phyloP scores from a whole-genome alignment of 2,113 vertebrate genomes.

The Desmodus rotundus region DNA sequence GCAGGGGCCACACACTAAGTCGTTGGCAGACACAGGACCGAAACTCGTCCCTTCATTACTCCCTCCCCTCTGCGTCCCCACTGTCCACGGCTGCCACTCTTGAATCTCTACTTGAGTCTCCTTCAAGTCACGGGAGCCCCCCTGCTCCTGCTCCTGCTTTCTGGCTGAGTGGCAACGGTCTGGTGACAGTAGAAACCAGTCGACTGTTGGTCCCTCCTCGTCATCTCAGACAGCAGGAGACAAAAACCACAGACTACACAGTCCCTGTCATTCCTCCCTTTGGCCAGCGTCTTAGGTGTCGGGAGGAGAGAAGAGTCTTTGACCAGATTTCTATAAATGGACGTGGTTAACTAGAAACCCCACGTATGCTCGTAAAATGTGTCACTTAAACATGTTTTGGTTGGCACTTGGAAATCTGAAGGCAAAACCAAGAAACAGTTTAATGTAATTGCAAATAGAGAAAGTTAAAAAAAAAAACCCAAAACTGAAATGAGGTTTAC shows the following conservation, averaged over 20 bases:
- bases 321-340: not conserved
- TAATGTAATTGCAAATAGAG: not conserved
- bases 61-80: rapidly evolving
- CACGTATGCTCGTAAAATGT: not conserved
- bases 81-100: rapidly evolving
- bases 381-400: not conserved
- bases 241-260: rapidly evolving
- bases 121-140: too few relatives aligned
- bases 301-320: not conserved
- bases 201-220: rapidly evolving
- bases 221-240: not conserved
- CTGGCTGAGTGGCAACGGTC: not conserved
- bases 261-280: not conserved
- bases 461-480: not conserved
- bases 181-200: not conserved
- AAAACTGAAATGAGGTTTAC: not conserved
- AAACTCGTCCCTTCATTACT: rapidly evolving
- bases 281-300: not conserved
- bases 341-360: not conserved
- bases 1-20: rapidly evolving
- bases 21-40: rapidly evolving
- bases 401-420: not conserved
- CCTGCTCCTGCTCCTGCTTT: too few relatives aligned
- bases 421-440: not conserved
- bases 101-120: too few relatives aligned